These are phyloP conservation scores for Drosophila eohydei DNA, from an alignment of 2,888 invertebrate species.

Conservation along the genomic window DNA sequence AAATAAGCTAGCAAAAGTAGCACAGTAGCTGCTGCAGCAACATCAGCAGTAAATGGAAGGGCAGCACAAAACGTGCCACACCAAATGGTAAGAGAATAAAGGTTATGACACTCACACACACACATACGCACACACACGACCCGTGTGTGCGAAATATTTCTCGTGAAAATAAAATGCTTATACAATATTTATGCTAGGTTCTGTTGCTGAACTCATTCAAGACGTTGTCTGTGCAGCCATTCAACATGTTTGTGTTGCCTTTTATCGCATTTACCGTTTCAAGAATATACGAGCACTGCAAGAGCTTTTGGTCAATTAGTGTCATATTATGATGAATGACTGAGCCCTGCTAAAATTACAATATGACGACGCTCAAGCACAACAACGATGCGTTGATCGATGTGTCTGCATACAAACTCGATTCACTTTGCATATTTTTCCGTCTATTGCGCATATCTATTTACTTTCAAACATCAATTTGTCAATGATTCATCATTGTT, in stretches of 20 bases:
- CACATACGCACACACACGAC: background rate
- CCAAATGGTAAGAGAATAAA: slow-evolving; percentile 36
- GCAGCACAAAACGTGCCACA: slow-evolving; percentile 40
- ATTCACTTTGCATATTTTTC: background rate
- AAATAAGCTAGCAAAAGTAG: slow-evolving; percentile 61
- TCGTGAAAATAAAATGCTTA: slow-evolving; percentile 40
- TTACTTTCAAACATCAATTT: background rate
- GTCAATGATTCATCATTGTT: no score
- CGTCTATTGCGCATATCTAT: background rate
- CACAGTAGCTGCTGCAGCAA: slow-evolving; percentile 47
- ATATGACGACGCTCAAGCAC: background rate
- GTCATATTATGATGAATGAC: slow-evolving; percentile 28
- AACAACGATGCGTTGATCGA: background rate
- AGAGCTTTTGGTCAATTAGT: slow-evolving; percentile 32
- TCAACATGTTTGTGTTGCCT: slow-evolving; percentile 12
- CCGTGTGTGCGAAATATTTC: slow-evolving; percentile 26
- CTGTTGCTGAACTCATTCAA: slow-evolving; percentile 17
- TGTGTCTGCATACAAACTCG: background rate
- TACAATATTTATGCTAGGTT: slow-evolving; percentile 36
- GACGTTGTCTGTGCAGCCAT: slow-evolving; percentile 2
- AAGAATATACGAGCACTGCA: slow-evolving; percentile 5
- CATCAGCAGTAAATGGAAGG: slow-evolving; percentile 13
- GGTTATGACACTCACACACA: slow-evolving; percentile 46
- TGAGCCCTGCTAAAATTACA: slow-evolving; percentile 2
- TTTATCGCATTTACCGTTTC: slow-evolving; percentile 20